Percentiles rank a stretch among this genome's conserved stretches.
phyloP scores from a whole-genome alignment of 2,113 vertebrate species.

The Pterocles orientalis region DNA sequence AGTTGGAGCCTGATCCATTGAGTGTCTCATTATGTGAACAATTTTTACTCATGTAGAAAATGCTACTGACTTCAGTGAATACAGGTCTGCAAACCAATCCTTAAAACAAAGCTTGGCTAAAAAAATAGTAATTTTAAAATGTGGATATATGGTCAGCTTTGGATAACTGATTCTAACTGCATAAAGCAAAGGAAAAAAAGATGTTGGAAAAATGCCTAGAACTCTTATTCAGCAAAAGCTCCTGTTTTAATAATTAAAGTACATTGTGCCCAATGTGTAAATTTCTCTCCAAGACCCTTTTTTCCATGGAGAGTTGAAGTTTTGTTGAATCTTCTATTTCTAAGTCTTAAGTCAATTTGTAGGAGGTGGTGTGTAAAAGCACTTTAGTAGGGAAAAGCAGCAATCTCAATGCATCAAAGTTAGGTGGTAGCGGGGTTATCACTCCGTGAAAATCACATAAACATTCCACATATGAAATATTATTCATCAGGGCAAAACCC shows the following conservation, averaged over 20 bases:
- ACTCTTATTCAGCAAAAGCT: conserved; percentile 51
- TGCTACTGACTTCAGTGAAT: neutral
- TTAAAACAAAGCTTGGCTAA: neutral
- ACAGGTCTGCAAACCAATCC: neutral
- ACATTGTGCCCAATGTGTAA: conserved; percentile 64
- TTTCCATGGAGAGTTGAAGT: conserved; percentile 66
- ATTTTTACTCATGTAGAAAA: neutral
- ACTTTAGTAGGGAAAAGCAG: conserved; percentile 75
- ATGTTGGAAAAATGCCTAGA: neutral
- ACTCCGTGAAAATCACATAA: conserved; percentile 84
- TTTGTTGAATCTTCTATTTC: conserved; percentile 76
- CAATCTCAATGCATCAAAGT: conserved; percentile 82
- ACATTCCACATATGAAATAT: conserved; percentile 84
- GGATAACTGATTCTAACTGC: neutral
- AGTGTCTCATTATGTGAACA: neutral
- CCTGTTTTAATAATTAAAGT: conserved; percentile 52
- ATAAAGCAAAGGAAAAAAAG: neutral
- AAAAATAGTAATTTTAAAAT: neutral
- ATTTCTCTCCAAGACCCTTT: conserved; percentile 57
- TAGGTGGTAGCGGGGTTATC: conserved; percentile 73
- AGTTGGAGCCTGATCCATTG: neutral
- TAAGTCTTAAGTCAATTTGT: conserved; percentile 82
- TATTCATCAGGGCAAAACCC: conserved; percentile 81
- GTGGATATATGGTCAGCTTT: neutral
- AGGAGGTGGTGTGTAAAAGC: conserved; percentile 80